These are phyloP conservation scores for Setipinna tenuifilis DNA, from an alignment of 2,797 vertebrate species.

Conservation along the genomic window DNA sequence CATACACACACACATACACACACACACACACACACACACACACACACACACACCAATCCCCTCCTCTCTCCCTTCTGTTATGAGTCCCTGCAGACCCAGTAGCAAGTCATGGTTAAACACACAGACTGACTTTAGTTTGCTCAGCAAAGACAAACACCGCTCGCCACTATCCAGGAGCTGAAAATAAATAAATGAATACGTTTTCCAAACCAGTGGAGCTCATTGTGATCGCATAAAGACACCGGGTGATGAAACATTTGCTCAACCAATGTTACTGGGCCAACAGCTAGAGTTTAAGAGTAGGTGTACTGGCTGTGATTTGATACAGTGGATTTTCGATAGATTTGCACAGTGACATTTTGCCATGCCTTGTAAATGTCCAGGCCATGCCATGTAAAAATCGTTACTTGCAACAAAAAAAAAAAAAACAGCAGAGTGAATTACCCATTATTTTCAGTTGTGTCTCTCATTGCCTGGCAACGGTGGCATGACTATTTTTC, in stretches of 20 bases:
- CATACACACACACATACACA: not conserved
- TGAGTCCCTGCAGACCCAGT: not conserved
- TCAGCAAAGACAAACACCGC: constrained; percentile 25
- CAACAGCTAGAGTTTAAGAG: not conserved
- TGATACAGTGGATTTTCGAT: not conserved
- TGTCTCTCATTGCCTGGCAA: constrained; percentile 18
- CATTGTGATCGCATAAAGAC: not conserved
- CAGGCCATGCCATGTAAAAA: not conserved
- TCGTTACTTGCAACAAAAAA: too few relatives aligned
- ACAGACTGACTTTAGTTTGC: constrained; percentile 25
- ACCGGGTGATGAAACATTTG: not conserved
- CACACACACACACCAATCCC: not conserved
- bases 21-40: not conserved
- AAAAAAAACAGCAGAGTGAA: not conserved
- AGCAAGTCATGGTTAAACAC: constrained; percentile 28
- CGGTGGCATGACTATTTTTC: constrained; percentile 25
- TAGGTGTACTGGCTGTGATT: not conserved
- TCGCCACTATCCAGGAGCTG: not conserved
- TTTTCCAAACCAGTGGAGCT: not conserved
- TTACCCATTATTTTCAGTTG: not conserved
- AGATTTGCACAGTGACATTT: constrained; percentile 13
- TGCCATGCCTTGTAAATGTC: not conserved
- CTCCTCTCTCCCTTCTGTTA: not conserved
- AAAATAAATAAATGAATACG: constrained; percentile 7
- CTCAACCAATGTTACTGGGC: not conserved